Base-by-base conservation (phyloP, 2,888 invertebrate species). In the Fissipunctia ypsillon region DNA sequence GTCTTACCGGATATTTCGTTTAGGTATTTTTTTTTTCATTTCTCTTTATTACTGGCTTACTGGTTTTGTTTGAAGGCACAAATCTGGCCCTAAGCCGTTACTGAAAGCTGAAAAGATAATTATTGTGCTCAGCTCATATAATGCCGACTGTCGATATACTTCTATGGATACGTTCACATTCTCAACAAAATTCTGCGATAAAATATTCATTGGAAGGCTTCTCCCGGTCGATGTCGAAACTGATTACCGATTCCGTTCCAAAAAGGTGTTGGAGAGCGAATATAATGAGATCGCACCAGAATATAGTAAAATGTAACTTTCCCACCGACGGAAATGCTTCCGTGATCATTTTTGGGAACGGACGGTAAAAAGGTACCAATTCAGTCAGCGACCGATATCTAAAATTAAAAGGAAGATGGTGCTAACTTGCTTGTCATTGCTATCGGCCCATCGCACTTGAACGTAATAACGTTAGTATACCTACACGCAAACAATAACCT, bases 1-100 rank as follows among this genome's bases (percentile, higher is more conserved):
- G 83, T 75, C 73, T 72, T 73, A 73, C 70, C 57, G 72, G 84
- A 66, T 79, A 78, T 83, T 75, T 73, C 59, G 67, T 59, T 71
- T 68, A 64, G 74, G 28, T 66, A 54, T 71, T 79, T 71, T 76
- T 72, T 50, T n/a, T n/a, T 73, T 68, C 69, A 25, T 71, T 76
- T 78, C 45, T 61, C 12, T 75, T 63, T 69, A 60, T 35, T 54
- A 59, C 25, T 22, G 14, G 25, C 28, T 59, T 50, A 56, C 54
- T 56, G 31, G 50, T 69, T 52, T 73, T 69, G 41, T 72, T 83
- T 68, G n/a, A 43, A 69, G 59, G 41, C 45, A n/a, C 41, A 78
- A 50, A 63, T 59, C 22, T 59, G 7, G 6, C 22, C 45, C 19
- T 38, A 14, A 54, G 28, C 31, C 10, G 9, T 43, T 38, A 38